phyloP scores from a whole-genome alignment of 2,113 vertebrate species.

The Ranitomeya variabilis region DNA sequence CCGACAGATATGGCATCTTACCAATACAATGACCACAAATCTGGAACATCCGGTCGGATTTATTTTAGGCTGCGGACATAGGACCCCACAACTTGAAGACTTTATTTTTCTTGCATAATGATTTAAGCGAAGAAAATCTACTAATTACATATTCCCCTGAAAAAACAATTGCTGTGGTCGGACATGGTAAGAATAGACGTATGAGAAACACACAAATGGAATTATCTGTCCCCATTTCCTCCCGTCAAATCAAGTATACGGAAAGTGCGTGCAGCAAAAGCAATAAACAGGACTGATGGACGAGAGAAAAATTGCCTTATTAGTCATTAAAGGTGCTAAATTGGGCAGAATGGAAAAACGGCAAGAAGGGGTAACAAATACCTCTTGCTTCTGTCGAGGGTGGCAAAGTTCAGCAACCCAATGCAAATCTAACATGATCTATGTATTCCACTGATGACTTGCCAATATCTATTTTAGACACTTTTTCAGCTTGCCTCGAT shows the following conservation, averaged over 20 bases:
- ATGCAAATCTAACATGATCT: too few relatives aligned
- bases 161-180: neutral
- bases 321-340: too few relatives aligned
- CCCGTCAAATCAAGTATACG: neutral
- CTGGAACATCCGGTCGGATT: neutral
- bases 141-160: neutral
- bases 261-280: neutral
- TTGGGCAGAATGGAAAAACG: too few relatives aligned
- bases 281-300: neutral
- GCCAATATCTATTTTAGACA: too few relatives aligned
- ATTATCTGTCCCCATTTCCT: slow-evolving; percentile 1
- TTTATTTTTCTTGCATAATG: slow-evolving; percentile 8
- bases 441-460: too few relatives aligned
- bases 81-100: slow-evolving; percentile 14
- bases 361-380: too few relatives aligned
- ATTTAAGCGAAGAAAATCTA: slow-evolving; percentile 5
- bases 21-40: slow-evolving; percentile 5
- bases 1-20: neutral
- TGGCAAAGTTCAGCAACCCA: too few relatives aligned
- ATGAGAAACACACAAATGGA: slow-evolving; percentile 23
- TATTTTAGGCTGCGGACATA: neutral
- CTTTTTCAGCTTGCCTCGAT: too few relatives aligned
- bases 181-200: slow-evolving; percentile 34
- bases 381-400: too few relatives aligned
- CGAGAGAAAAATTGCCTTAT: too few relatives aligned